Percentiles rank a stretch among this genome's conserved stretches.
Evolutionary conservation across 2,113 vertebrate genomes (phyloP).

Genomic region (Parotia lawesii): DNA sequence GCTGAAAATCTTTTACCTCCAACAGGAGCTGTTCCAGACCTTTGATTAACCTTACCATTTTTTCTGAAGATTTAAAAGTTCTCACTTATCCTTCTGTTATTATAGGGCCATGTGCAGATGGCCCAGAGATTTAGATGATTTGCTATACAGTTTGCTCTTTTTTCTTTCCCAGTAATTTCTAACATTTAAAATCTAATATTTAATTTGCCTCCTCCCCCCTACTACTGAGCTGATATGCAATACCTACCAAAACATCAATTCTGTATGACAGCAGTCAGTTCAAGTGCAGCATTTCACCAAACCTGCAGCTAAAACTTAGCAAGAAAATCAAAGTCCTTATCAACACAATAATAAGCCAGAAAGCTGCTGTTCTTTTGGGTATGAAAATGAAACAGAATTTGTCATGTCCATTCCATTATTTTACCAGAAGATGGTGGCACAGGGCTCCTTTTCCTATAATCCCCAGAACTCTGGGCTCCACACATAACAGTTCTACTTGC

Average conservation of each 20-base stretch:
- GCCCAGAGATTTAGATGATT: background rate
- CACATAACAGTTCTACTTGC: background rate
- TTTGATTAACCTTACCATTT: background rate
- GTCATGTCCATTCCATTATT: background rate
- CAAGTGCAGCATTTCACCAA: background rate
- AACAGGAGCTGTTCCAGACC: background rate
- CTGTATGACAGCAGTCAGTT: background rate
- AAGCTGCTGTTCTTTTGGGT: background rate
- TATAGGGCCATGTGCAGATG: background rate
- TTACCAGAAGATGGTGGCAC: conserved; percentile 56
- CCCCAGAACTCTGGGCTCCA: background rate
- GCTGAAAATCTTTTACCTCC: background rate
- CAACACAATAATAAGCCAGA: background rate
- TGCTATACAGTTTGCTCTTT: background rate
- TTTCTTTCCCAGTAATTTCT: background rate
- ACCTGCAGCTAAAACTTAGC: background rate
- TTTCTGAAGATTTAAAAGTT: background rate
- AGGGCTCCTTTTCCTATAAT: background rate
- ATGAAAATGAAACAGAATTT: background rate
- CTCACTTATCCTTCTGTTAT: background rate
- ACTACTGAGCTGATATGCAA: background rate
- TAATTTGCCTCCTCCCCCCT: background rate
- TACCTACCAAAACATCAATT: background rate
- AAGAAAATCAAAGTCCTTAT: background rate
- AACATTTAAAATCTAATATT: background rate